phyloP scores from a whole-genome alignment of 2,888 invertebrate genomes.

The Lasioglossum figueresi region DNA sequence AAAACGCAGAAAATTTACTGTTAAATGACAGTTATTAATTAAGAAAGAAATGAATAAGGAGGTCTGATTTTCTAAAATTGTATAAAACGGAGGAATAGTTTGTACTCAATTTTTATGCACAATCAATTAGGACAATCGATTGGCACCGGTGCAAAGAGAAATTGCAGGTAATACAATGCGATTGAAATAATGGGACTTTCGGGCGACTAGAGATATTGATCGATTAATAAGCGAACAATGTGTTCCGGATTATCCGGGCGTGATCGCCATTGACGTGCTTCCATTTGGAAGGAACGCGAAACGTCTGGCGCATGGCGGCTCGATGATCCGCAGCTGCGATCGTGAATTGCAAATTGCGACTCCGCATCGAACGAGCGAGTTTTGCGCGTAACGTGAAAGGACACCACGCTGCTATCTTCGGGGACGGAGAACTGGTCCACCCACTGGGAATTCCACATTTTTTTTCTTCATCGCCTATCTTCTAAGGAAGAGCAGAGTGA shows the following conservation, averaged over 20 bases:
- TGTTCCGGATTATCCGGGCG: background rate
- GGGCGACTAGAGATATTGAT: background rate
- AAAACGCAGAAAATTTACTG: background rate
- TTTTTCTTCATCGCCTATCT: slow-evolving; percentile 38
- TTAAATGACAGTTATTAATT: no score
- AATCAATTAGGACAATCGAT: background rate
- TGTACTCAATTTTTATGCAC: background rate
- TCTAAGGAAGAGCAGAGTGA: slow-evolving; percentile 14
- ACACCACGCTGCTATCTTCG: slow-evolving; percentile 64
- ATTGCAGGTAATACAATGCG: background rate
- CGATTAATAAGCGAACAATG: slow-evolving; percentile 2
- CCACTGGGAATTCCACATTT: slow-evolving; percentile 75
- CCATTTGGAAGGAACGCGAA: slow-evolving; percentile 2
- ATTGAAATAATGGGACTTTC: background rate
- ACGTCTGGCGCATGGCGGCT: background rate
- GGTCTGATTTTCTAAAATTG: background rate
- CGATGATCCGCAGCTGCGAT: slow-evolving; percentile 22
- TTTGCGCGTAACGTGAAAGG: slow-evolving; percentile 60
- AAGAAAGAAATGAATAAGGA: no score
- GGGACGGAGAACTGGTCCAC: slow-evolving; percentile 76
- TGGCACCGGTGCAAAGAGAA: background rate
- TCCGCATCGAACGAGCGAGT: slow-evolving; percentile 45
- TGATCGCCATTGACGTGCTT: background rate
- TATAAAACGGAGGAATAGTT: background rate
- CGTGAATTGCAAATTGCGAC: slow-evolving; percentile 8